A percentile compares a stretch with the other conserved stretches of the same genome.
These are phyloP conservation scores for Bombus waltoni DNA, from an alignment of 1,140 invertebrate species.

Conservation along the genomic window DNA sequence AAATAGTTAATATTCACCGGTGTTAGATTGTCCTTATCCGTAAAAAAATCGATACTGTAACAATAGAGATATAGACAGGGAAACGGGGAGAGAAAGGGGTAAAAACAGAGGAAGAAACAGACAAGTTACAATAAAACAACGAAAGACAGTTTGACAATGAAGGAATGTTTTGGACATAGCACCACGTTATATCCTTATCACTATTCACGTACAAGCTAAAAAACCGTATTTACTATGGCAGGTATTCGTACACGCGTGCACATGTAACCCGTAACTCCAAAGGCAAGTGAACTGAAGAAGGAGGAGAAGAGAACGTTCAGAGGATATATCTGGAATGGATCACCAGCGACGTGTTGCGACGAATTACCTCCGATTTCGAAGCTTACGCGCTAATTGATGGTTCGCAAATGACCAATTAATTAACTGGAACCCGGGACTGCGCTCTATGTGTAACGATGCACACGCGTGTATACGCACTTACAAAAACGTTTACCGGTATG, in stretches of 20 bases:
- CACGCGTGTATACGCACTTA: slow-evolving; percentile 31
- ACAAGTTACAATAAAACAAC: background rate
- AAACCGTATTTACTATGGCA: slow-evolving; percentile 56
- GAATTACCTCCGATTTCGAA: slow-evolving; percentile 42
- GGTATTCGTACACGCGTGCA: slow-evolving; percentile 37
- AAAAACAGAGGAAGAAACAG: background rate
- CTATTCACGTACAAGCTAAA: slow-evolving; percentile 56
- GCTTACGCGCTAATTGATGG: slow-evolving; percentile 44
- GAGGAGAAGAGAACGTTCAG: background rate
- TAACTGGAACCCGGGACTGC: slow-evolving; percentile 38
- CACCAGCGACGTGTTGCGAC: slow-evolving; percentile 9
- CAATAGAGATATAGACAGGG: background rate
- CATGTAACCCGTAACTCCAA: slow-evolving; percentile 7
- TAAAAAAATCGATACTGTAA: slow-evolving; percentile 3
- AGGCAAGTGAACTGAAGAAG: slow-evolving; percentile 1
- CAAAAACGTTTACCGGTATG: slow-evolving; percentile 1
- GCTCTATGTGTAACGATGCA: slow-evolving; percentile 30
- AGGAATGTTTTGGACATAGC: slow-evolving; percentile 49
- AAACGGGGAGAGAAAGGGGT: background rate
- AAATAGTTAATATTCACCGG: slow-evolving; percentile 4
- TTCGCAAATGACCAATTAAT: slow-evolving; percentile 48
- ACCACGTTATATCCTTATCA: slow-evolving; percentile 48
- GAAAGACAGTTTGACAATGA: background rate
- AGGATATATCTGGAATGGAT: background rate
- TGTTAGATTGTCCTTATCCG: background rate